phyloP scores from a whole-genome alignment of 2,797 vertebrate species.

The Microcaecilia unicolor region DNA sequence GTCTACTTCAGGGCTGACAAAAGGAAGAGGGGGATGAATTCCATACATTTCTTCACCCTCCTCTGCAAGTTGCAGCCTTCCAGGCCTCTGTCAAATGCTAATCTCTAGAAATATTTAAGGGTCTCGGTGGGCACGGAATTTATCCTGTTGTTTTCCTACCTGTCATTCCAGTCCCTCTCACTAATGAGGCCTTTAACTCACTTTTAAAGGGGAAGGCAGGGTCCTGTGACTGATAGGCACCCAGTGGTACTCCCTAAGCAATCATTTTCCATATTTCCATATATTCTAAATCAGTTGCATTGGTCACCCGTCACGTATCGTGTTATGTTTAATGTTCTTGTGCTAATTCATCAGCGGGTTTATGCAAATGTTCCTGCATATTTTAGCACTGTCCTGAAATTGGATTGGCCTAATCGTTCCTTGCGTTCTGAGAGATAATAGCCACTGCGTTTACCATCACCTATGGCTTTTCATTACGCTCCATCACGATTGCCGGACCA shows the following conservation, averaged over 20 bases:
- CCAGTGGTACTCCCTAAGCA: constrained; percentile 39
- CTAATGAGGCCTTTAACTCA: constrained; percentile 47
- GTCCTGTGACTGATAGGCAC: constrained; percentile 49
- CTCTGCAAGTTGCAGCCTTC: constrained; percentile 40
- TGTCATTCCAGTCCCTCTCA: constrained; percentile 52
- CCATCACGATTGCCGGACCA: no score
- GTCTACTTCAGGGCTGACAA: constrained; percentile 30
- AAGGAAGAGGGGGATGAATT: constrained; percentile 31
- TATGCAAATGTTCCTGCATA: no score
- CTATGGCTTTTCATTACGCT: no score
- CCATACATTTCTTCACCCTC: constrained; percentile 41
- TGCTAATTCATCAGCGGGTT: no score
- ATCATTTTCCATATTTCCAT: constrained; percentile 32
- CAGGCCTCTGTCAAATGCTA: constrained; percentile 46
- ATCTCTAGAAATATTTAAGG: constrained; percentile 54
- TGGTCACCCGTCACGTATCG: no score
- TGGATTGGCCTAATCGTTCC: no score
- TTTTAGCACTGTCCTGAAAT: no score
- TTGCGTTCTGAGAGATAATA: no score
- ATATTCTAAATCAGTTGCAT: no score
- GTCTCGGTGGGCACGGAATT: constrained; percentile 45
- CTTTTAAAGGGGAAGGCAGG: constrained; percentile 44
- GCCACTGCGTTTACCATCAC: no score
- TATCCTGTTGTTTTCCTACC: constrained; percentile 46
- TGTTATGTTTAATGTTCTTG: no score